Evolutionary conservation across 23 tunicate species (phyloP), one percentile per base, ranked within the genome.

Genomic region (Pegea sp.): DNA sequence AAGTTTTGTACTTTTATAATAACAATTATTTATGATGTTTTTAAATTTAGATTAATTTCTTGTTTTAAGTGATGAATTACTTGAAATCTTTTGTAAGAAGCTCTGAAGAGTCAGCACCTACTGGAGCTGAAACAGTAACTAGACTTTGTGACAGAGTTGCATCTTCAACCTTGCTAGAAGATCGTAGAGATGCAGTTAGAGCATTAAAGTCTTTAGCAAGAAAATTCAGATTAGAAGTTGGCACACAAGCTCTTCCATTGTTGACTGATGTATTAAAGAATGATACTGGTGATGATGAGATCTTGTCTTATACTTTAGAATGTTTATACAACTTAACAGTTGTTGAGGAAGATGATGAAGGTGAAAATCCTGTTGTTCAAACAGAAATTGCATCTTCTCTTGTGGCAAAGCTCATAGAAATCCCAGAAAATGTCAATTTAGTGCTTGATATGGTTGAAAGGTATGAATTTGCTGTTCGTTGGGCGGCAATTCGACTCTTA

Each of bases 81-180:
- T 61, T 72, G 26, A 72, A 72, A 50, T 81, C 93, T 42, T 81
- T 81, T 72, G 93, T 81, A 1, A 72, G 69, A 62, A 70, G 75
- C 31, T 62, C 60, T 57, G 93, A 81, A 46, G 93, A 81, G 34
- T 54, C 65, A 28, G 52, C 55, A 18, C 79, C 93, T 5, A 30
- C 65, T 34, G 93, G 81, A 44, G 69, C 81, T 31, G 93, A 81
- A 66, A 81, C 70, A 4, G 93, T 72, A 70, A 46, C 70, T 28
- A 51, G 79, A 59, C 51, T 90, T 22, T 90, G 91, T 42, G 69
- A 73, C 29, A 42, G 98, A 42, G 71, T 90, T 18, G 64, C 90
- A 18, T 90, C 98, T 7, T 73, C 98, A 6, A 90, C 98, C 27
- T 60, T 90, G 11, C 74, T 90, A 11, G 98, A 90, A 23, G 98